These are phyloP conservation scores for Gandaritis pyraliata DNA, from an alignment of 2,888 invertebrate genomes.

Conservation along the genomic window DNA sequence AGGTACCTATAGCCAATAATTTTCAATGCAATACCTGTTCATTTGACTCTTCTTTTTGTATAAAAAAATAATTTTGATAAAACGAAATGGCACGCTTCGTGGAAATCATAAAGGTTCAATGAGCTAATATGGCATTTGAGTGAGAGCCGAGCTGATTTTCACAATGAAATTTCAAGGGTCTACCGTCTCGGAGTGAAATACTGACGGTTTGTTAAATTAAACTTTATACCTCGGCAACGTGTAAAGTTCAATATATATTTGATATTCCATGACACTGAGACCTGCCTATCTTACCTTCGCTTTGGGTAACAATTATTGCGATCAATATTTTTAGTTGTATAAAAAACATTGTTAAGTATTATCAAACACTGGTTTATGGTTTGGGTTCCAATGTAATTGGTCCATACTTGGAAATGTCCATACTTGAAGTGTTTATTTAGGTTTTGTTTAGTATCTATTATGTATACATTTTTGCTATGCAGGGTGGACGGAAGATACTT, in stretches of 20 bases:
- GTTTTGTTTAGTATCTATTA: neutral
- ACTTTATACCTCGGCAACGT: constrained; percentile 12
- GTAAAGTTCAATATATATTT: neutral
- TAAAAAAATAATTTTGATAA: constrained; percentile 27
- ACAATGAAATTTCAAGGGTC: constrained; percentile 30
- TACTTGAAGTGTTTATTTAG: neutral
- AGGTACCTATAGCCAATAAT: neutral
- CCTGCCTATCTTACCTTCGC: neutral
- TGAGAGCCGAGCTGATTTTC: constrained; percentile 34
- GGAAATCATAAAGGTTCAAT: constrained; percentile 39
- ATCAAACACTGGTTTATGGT: too few species aligned
- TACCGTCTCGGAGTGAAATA: constrained; percentile 16
- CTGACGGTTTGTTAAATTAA: constrained; percentile 17
- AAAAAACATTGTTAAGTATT: too few species aligned
- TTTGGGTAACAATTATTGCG: too few species aligned
- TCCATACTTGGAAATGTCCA: neutral
- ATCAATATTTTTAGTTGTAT: too few species aligned
- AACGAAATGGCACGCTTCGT: constrained; percentile 29
- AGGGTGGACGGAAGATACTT: constrained; percentile 87
- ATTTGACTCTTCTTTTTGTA: neutral
- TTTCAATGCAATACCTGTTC: neutral
- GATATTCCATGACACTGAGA: neutral
- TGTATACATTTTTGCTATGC: constrained; percentile 36
- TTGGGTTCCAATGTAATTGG: too few species aligned
- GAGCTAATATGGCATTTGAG: constrained; percentile 40